Conservation (phyloP, 2,888 invertebrate genomes). For the Lasioglossum lativentre region DNA sequence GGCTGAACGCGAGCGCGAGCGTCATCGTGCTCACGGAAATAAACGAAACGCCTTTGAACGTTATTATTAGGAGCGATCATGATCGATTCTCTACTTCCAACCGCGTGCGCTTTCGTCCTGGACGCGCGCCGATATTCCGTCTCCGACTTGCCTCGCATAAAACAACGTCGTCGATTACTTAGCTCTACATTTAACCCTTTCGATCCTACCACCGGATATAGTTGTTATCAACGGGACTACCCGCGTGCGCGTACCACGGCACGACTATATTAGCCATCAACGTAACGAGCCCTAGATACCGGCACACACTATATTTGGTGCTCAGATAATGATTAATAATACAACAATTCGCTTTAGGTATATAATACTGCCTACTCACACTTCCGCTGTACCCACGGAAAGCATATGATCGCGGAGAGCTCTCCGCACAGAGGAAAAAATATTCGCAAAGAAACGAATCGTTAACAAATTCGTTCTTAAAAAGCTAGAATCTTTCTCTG, state of each 20-base stretch:
- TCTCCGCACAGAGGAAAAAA: not conserved
- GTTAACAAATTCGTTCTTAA: too few relatives aligned
- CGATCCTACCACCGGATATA: not conserved
- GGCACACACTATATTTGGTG: not conserved
- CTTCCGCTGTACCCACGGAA: not conserved
- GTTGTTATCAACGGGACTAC: not conserved
- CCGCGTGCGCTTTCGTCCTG: conserved; percentile 9
- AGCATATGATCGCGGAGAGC: not conserved
- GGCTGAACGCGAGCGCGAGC: conserved; percentile 17
- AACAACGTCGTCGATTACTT: not conserved
- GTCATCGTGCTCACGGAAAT: conserved; percentile 31
- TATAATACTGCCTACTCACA: not conserved
- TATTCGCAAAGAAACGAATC: not conserved
- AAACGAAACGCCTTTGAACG: conserved; percentile 10
- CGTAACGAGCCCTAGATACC: not conserved
- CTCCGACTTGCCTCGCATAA: not conserved
- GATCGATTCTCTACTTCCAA: conserved; percentile 15
- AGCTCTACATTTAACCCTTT: not conserved
- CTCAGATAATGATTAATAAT: not conserved
- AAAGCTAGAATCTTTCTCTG: too few relatives aligned
- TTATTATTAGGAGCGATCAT: conserved; percentile 13
- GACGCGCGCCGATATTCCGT: not conserved
- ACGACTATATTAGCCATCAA: not conserved
- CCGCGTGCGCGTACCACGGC: not conserved
- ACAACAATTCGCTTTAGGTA: not conserved